Conservation (phyloP, 2,797 vertebrate species). For the Telmatherina bonti region DNA sequence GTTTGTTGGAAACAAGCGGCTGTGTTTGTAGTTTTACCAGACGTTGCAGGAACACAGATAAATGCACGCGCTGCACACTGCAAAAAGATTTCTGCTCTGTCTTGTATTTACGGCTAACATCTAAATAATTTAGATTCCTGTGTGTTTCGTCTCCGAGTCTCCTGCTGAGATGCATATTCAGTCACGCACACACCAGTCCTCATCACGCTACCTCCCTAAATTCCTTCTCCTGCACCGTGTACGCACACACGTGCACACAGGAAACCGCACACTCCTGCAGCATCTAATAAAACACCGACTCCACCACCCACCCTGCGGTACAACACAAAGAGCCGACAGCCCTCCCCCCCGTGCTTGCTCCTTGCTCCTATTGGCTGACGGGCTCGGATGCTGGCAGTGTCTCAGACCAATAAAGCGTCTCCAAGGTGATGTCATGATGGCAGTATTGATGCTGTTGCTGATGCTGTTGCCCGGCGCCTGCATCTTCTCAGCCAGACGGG, state of each 20-base stretch:
- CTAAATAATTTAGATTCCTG: slow-evolving; percentile 68
- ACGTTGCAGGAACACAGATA: background rate
- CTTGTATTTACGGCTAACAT: slow-evolving; percentile 35
- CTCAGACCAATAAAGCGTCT: slow-evolving; percentile 66
- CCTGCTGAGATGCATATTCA: slow-evolving; percentile 52
- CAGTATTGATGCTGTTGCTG: slow-evolving; percentile 78
- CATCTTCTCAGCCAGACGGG: slow-evolving; percentile 72
- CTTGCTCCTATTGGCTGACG: slow-evolving; percentile 60
- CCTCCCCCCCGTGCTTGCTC: slow-evolving; percentile 57
- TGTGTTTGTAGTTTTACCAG: background rate
- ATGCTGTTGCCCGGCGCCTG: slow-evolving; percentile 80
- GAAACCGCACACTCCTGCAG: slow-evolving; percentile 48
- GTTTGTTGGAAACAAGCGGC: too few species aligned
- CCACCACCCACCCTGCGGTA: slow-evolving; percentile 72
- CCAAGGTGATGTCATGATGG: slow-evolving; percentile 80
- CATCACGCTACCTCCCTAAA: slow-evolving; percentile 20
- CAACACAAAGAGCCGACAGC: slow-evolving; percentile 64
- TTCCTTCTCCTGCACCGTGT: slow-evolving; percentile 7
- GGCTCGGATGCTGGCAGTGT: slow-evolving; percentile 68
- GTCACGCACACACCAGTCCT: slow-evolving; percentile 2
- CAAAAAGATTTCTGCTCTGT: slow-evolving; percentile 16
- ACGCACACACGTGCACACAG: slow-evolving; percentile 11
- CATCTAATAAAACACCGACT: slow-evolving; percentile 55
- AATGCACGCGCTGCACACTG: slow-evolving; percentile 11
- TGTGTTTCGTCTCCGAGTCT: slow-evolving; percentile 32